These are phyloP conservation scores for Onychomys arenicola DNA, from an alignment of 2,797 vertebrate species.

Conservation along the genomic window DNA sequence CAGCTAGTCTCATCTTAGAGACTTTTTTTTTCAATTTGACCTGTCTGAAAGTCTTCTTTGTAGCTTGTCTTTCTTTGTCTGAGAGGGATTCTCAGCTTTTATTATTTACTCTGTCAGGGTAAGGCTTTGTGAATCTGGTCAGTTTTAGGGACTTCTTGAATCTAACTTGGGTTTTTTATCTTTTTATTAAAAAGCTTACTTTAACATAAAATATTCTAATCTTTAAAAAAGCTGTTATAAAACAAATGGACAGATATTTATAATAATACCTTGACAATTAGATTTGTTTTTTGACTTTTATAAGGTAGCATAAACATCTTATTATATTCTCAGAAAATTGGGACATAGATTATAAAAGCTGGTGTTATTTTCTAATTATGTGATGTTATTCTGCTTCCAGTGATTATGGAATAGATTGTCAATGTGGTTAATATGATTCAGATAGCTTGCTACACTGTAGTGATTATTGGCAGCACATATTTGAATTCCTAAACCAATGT, in stretches of 20 bases:
- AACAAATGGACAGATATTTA: not conserved
- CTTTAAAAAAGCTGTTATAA: not conserved
- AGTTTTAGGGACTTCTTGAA: not conserved
- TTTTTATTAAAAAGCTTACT: not conserved
- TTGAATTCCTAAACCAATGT: not conserved
- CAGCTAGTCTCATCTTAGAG: not conserved
- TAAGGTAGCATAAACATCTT: not conserved
- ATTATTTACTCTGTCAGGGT: not conserved
- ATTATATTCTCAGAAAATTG: slow-evolving; percentile 35
- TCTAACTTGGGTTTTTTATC: not conserved
- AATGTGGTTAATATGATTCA: not conserved
- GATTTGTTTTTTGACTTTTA: slow-evolving; percentile 5
- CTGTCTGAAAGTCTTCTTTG: not conserved
- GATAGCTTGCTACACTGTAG: not conserved
- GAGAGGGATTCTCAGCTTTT: not conserved
- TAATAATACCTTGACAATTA: slow-evolving; percentile 2
- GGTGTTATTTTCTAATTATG: slow-evolving; percentile 17
- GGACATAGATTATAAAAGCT: not conserved
- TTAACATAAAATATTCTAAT: not conserved
- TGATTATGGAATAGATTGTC: slow-evolving; percentile 48
- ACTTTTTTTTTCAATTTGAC: not conserved
- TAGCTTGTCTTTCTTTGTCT: not conserved
- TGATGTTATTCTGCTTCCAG: slow-evolving; percentile 30
- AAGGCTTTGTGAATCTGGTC: not conserved
- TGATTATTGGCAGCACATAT: not conserved